Conservation (phyloP, 1,140 invertebrate species). For the Caenorhabditis latens region DNA sequence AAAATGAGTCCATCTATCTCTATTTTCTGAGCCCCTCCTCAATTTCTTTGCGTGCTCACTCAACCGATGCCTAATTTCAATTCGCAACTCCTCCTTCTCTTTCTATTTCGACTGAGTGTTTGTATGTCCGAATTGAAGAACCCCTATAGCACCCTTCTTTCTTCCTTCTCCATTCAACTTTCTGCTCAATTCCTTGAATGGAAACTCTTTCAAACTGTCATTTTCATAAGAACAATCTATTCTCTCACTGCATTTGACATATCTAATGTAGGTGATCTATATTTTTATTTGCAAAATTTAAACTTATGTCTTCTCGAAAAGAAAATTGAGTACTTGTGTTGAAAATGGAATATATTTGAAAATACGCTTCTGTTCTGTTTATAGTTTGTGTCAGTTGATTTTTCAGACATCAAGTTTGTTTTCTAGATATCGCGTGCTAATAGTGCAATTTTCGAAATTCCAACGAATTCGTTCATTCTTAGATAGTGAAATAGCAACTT, state of each 20-base stretch:
- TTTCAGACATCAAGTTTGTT: too few relatives aligned
- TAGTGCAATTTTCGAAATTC: too few relatives aligned
- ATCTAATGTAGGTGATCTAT: constrained; percentile 32
- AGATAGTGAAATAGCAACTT: too few relatives aligned
- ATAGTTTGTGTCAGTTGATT: too few relatives aligned
- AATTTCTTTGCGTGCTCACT: constrained; percentile 41
- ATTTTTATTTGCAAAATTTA: background rate
- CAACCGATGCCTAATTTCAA: constrained; percentile 47
- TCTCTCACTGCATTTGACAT: background rate
- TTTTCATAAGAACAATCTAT: background rate
- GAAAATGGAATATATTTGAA: too few relatives aligned
- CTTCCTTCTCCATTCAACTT: background rate
- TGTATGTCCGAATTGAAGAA: constrained; percentile 55
- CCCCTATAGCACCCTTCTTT: constrained; percentile 34
- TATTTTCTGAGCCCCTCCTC: background rate
- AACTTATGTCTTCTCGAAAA: background rate
- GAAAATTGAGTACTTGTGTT: too few relatives aligned
- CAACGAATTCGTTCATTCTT: too few relatives aligned
- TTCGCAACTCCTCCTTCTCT: constrained; percentile 47
- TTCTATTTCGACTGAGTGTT: constrained; percentile 39
- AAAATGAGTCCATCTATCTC: constrained; percentile 7
- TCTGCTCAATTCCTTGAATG: background rate
- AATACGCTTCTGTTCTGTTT: too few relatives aligned
- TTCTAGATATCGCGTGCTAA: too few relatives aligned
- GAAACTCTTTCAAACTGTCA: constrained; percentile 39